A percentile compares a stretch with the other conserved stretches of the same genome.
Conservation (phyloP, 1,140 invertebrate species). For the Cherax destructor region DNA sequence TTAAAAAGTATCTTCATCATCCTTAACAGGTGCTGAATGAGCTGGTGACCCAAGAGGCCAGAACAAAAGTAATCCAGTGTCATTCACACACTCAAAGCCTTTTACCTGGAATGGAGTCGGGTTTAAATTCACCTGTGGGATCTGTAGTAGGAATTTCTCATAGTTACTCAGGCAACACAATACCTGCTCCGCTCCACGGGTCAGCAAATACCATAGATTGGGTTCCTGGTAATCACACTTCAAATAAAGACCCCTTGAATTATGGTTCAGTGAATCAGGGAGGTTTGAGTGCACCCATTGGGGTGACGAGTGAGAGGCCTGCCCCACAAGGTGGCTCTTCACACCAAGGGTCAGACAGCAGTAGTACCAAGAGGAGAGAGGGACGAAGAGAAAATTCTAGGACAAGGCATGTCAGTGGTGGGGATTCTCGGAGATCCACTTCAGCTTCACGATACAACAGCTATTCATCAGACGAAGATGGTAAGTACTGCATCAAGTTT, state of each 20-base stretch:
- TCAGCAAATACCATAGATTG: conserved; percentile 5
- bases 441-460: conserved; percentile 60
- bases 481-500: conserved; percentile 35
- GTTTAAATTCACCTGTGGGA: not conserved
- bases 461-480: conserved; percentile 70
- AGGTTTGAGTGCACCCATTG: not conserved
- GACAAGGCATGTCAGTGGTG: conserved; percentile 50
- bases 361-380: conserved; percentile 53
- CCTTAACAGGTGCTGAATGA: conserved; percentile 54
- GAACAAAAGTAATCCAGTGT: conserved; percentile 53
- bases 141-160: not conserved
- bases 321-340: conserved; percentile 59
- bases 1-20: not conserved
- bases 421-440: conserved; percentile 41
- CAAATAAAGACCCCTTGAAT: conserved; percentile 6
- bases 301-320: conserved; percentile 37
- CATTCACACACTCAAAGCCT: conserved; percentile 39
- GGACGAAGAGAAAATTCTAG: conserved; percentile 49
- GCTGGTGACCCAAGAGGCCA: conserved; percentile 60
- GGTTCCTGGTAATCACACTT: conserved; percentile 22
- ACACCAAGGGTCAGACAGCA: conserved; percentile 37
- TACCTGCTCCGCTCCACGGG: not conserved
- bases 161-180: not conserved
- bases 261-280: conserved; percentile 7
- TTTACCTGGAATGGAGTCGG: not conserved